These are phyloP conservation scores for Sebastes itinus DNA, from an alignment of 2,797 vertebrate genomes.

Conservation along the genomic window DNA sequence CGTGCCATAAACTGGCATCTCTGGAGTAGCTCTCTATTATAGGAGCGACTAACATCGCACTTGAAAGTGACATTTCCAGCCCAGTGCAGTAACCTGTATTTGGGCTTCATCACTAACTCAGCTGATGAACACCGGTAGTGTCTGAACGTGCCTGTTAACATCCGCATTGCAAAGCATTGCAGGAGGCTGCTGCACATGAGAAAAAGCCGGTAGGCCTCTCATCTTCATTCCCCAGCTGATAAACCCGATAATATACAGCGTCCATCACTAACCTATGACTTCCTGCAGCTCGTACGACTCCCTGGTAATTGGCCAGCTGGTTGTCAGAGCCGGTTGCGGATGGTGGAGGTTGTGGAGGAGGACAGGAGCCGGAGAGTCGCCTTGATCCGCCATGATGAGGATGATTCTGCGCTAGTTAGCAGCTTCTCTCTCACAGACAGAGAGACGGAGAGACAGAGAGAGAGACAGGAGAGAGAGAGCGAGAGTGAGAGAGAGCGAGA, in stretches of 20 bases:
- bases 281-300: slow-evolving; percentile 98
- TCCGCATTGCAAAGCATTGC: slow-evolving; percentile 80
- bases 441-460: slow-evolving; percentile 2
- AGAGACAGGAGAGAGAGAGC: neutral
- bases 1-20: slow-evolving; percentile 49
- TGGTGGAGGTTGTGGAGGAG: slow-evolving; percentile 58
- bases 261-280: slow-evolving; percentile 93
- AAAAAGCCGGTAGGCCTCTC: slow-evolving; percentile 85
- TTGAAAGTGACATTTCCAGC: slow-evolving; percentile 32
- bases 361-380: slow-evolving; percentile 87
- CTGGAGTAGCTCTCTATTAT: slow-evolving; percentile 1
- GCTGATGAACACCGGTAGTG: slow-evolving; percentile 21
- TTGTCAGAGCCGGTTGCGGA: slow-evolving; percentile 77
- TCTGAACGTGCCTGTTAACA: slow-evolving; percentile 60
- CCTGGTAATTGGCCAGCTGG: slow-evolving; percentile 94
- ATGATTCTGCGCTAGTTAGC: slow-evolving; percentile 76
- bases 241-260: neutral
- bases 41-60: neutral
- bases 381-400: slow-evolving; percentile 94
- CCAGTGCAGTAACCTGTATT: neutral
- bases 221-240: slow-evolving; percentile 56
- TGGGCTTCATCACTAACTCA: neutral
- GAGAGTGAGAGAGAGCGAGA: slow-evolving; percentile 14
- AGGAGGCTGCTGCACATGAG: slow-evolving; percentile 45
- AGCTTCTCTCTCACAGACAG: slow-evolving; percentile 47